Evolutionary conservation across 2,113 vertebrate genomes (phyloP).

Genomic region (Pavo muticus): DNA sequence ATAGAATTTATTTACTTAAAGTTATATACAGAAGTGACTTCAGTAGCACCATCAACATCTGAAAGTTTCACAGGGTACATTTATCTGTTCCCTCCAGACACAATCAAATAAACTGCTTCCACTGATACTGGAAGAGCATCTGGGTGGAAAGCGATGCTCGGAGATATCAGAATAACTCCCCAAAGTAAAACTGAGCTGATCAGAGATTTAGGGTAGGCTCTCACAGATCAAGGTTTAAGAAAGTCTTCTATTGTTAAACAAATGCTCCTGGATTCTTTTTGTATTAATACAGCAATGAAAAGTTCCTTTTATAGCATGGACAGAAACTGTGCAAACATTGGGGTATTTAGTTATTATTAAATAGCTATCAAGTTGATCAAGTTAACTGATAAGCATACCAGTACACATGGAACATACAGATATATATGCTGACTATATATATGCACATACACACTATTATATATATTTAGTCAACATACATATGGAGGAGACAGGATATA

Average conservation of each 20-base stretch:
- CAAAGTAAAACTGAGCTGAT: neutral
- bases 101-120: neutral
- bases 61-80: neutral
- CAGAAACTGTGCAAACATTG: neutral
- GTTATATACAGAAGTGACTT: neutral
- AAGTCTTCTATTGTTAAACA: neutral
- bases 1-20: conserved; percentile 6
- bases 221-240: neutral
- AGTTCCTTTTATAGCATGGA: neutral
- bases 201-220: neutral
- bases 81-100: neutral
- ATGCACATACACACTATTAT: neutral
- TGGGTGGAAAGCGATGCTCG: neutral
- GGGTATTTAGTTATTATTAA: neutral
- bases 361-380: neutral
- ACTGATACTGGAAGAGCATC: neutral
- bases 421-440: neutral
- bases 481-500: neutral
- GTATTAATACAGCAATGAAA: neutral
- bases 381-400: neutral
- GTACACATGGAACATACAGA: neutral
- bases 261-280: neutral
- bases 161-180: neutral
- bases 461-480: neutral
- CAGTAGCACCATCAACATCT: neutral